Evolutionary conservation across 2,113 vertebrate genomes (phyloP).

Genomic region (Zosterops hypoxanthus): DNA sequence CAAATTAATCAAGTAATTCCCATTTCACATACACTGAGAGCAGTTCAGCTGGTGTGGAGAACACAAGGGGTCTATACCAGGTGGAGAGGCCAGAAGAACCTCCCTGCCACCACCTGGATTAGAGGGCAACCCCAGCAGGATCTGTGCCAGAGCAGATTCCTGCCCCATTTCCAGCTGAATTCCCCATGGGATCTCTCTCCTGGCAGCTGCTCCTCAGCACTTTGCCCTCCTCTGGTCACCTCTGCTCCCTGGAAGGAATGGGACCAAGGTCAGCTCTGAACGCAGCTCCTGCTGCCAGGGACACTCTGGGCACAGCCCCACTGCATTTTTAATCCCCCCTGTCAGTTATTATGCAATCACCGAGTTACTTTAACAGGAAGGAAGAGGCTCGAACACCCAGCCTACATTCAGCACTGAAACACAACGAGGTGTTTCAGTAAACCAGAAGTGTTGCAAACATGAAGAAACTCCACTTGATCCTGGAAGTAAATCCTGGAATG

Average conservation of each 20-base stretch:
- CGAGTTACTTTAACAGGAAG: background rate
- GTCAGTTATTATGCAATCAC: slow-evolving; percentile 3
- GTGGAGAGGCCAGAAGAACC: background rate
- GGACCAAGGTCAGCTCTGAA: background rate
- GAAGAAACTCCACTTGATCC: background rate
- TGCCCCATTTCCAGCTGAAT: rapidly evolving
- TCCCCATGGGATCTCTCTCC: background rate
- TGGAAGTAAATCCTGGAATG: background rate
- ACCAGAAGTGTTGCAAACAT: background rate
- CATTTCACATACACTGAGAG: background rate
- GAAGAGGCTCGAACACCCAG: slow-evolving; percentile 23
- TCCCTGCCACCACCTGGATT: background rate
- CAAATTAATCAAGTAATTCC: background rate
- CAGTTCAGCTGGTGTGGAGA: background rate
- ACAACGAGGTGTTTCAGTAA: background rate
- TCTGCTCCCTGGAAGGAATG: rapidly evolving
- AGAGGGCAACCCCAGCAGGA: background rate
- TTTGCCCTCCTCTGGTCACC: background rate
- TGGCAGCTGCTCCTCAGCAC: background rate
- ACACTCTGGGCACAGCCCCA: background rate
- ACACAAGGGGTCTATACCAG: background rate
- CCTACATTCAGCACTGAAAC: background rate
- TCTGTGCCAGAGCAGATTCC: background rate
- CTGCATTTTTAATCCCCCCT: background rate
- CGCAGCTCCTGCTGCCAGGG: background rate